Base-by-base conservation (phyloP, 2,888 invertebrate species). In the Torymus auratus region DNA sequence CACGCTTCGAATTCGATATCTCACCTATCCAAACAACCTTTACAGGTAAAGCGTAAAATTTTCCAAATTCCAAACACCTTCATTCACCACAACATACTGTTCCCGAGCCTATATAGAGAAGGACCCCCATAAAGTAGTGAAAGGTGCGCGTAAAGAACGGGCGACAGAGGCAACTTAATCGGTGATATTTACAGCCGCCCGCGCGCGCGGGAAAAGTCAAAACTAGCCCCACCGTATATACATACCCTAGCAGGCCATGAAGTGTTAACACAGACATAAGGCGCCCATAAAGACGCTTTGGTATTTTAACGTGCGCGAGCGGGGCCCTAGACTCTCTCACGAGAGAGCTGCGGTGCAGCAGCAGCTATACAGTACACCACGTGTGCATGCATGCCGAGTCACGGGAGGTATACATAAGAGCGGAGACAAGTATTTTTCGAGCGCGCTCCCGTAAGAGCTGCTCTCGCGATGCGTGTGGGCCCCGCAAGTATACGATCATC, bases 241-340 rank as follows among this genome's bases (percentile, higher is more conserved):
- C 7, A 41, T 7, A 41, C 20, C 20, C 20, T n/a, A n/a, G n/a
- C n/a, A n/a, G n/a, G 28, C 28, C 28, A 7, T 15, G 3, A 60
- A 72, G 60, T 78, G 78, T 78, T 78, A 78, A 67, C 65, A 78
- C 52, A 72, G 58, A 78, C 78, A 65, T 65, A 65, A 70, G 71
- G 15, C 17, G 4, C 28, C 62, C 41, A 23, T 77, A 77, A 77
- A 77, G 64, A 64, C n/a, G 41, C 65, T 56, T 55, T 41, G 76
- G 69, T 55, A 76, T 74, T 74, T 74, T 58, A 74, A 64, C 64
- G 64, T 72, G 20, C 56, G 41, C 15, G 20, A 28, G 41, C 15
- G 3, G 15, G 55, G 28, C n/a, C 14, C 56, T 69, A 41, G 41
- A 41, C 41, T 41, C 41, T 41, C 41, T 41, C 7, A 28, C 28